phyloP scores from a whole-genome alignment of 2,797 vertebrate species.

The Mus spretus region DNA sequence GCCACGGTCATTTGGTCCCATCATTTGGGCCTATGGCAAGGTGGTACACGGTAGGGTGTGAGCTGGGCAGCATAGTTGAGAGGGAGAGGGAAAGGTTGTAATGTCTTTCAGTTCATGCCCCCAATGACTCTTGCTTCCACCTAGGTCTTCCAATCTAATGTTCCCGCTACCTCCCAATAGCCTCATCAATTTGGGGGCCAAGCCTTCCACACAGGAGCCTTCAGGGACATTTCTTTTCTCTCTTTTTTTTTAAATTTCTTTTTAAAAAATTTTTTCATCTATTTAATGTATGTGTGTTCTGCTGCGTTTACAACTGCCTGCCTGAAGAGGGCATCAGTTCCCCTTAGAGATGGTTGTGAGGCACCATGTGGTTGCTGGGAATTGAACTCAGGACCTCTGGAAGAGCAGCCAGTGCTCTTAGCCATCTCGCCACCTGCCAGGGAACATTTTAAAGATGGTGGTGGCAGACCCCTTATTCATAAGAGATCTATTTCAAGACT shows the following conservation, averaged over 20 bases:
- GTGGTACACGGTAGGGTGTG: not conserved
- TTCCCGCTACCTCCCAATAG: not conserved
- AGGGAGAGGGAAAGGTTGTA: not conserved
- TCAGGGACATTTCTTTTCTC: not conserved
- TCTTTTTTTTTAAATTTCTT: no score
- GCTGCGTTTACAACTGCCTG: no score
- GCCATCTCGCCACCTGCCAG: no score
- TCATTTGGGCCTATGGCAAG: not conserved
- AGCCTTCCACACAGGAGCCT: not conserved
- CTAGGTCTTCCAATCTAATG: not conserved
- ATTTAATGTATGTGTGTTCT: no score
- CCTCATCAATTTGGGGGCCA: not conserved
- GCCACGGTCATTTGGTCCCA: not conserved
- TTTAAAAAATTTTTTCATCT: no score
- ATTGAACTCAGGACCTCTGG: no score
- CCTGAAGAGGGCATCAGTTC: no score
- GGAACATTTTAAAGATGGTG: not conserved
- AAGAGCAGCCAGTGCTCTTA: no score
- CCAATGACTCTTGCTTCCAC: not conserved
- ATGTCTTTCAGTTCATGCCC: not conserved
- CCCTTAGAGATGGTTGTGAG: no score
- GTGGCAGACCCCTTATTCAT: not conserved
- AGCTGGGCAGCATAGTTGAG: fast-evolving
- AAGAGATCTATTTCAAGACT: not conserved
- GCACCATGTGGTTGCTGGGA: no score